These are phyloP conservation scores for Sebastes fasciatus DNA, from an alignment of 2,113 vertebrate species.

Conservation along the genomic window DNA sequence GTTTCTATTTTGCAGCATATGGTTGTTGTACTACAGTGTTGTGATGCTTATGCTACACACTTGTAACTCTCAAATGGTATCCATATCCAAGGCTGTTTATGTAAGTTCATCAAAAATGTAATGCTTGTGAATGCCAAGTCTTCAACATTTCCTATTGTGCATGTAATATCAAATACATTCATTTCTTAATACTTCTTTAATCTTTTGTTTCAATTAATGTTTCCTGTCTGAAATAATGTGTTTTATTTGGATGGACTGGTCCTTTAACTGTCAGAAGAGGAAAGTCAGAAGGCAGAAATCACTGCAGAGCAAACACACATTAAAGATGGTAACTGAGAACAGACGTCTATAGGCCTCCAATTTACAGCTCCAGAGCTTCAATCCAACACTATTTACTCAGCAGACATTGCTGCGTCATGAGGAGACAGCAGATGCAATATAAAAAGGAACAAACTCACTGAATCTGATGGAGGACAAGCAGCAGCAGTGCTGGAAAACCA, in stretches of 20 bases:
- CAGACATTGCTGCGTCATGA: constrained; percentile 34
- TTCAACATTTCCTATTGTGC: background rate
- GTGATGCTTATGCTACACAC: background rate
- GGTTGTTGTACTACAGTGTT: background rate
- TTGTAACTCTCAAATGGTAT: background rate
- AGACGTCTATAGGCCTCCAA: background rate
- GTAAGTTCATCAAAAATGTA: no score
- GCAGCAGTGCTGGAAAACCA: constrained; percentile 40
- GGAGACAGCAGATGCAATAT: constrained; percentile 52
- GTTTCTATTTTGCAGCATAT: background rate
- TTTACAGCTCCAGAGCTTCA: background rate
- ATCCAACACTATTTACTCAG: background rate
- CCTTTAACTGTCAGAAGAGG: background rate
- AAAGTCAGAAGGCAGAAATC: background rate
- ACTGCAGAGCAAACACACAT: constrained; percentile 1
- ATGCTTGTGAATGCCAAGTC: background rate
- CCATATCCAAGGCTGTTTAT: no score
- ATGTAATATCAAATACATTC: background rate
- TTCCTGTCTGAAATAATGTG: background rate
- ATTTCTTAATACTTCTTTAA: background rate
- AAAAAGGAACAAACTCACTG: constrained; percentile 44
- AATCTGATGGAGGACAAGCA: constrained; percentile 50
- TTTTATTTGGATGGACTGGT: background rate
- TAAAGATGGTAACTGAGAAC: background rate
- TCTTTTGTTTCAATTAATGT: background rate